A percentile compares a stretch with the other conserved stretches of the same genome.
Evolutionary conservation across 2,797 vertebrate genomes (phyloP).

Genomic region (Poeciliopsis paucimaculata): DNA sequence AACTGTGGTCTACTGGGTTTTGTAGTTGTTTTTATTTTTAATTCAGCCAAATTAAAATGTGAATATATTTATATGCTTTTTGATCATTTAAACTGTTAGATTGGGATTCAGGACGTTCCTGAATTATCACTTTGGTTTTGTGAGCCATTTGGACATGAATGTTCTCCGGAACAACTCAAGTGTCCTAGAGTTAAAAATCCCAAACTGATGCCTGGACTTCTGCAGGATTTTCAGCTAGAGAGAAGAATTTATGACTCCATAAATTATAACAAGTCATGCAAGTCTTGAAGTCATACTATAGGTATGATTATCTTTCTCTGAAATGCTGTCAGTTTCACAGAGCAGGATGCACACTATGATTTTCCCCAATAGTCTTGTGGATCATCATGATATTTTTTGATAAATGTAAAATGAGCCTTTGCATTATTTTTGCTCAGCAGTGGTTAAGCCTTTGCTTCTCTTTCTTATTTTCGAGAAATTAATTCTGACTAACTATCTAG

Average conservation of each 20-base stretch:
- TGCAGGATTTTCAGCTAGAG: background rate
- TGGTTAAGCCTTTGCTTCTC: background rate
- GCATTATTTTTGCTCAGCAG: background rate
- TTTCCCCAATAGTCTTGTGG: background rate
- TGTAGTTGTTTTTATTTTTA: background rate
- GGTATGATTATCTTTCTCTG: background rate
- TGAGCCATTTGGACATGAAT: background rate
- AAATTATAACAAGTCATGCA: too few species aligned
- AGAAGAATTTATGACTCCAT: background rate
- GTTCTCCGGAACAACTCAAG: background rate
- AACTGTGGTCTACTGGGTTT: background rate
- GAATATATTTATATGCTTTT: too few species aligned
- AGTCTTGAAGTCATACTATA: too few species aligned
- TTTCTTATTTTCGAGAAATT: background rate
- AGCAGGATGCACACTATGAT: background rate
- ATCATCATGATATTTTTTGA: background rate
- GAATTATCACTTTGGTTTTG: background rate
- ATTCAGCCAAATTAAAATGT: background rate
- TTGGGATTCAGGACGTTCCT: background rate
- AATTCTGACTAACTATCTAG: background rate
- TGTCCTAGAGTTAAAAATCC: background rate
- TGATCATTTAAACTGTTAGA: background rate
- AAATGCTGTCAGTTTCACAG: background rate
- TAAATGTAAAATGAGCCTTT: background rate
- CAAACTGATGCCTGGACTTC: background rate